phyloP scores from a whole-genome alignment of 2,888 invertebrate species.

The Dryobota labecula region DNA sequence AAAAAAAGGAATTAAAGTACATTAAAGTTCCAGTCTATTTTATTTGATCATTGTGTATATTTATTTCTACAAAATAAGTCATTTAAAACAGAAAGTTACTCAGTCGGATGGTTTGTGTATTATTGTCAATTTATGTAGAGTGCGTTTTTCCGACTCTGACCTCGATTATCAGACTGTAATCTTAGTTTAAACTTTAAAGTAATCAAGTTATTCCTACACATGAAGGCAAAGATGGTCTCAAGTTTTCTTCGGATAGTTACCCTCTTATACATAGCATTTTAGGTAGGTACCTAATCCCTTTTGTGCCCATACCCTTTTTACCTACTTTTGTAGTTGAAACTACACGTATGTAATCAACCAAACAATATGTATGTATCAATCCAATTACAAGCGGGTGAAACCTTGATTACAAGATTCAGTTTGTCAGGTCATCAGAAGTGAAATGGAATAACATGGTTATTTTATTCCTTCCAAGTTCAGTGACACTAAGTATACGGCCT shows the following conservation, averaged over 20 bases:
- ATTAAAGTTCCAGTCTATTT: not conserved
- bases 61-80: not conserved
- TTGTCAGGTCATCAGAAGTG: not conserved
- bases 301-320: not conserved
- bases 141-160: not conserved
- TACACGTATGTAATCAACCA: constrained; percentile 12
- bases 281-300: not conserved
- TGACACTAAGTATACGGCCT: no score
- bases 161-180: not conserved
- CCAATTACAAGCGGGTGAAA: not conserved
- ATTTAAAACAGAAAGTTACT: not conserved
- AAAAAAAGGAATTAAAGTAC: not conserved
- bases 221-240: not conserved
- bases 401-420: not conserved
- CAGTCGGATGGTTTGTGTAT: not conserved
- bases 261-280: not conserved
- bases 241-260: not conserved
- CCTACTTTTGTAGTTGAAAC: not conserved
- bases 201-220: not conserved
- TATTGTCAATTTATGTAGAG: not conserved
- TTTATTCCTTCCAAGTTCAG: not conserved
- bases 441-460: not conserved
- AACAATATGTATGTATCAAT: no score
- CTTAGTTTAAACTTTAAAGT: not conserved
- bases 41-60: not conserved